phyloP scores from a whole-genome alignment of 2,113 vertebrate species.

The Grallaria varia region DNA sequence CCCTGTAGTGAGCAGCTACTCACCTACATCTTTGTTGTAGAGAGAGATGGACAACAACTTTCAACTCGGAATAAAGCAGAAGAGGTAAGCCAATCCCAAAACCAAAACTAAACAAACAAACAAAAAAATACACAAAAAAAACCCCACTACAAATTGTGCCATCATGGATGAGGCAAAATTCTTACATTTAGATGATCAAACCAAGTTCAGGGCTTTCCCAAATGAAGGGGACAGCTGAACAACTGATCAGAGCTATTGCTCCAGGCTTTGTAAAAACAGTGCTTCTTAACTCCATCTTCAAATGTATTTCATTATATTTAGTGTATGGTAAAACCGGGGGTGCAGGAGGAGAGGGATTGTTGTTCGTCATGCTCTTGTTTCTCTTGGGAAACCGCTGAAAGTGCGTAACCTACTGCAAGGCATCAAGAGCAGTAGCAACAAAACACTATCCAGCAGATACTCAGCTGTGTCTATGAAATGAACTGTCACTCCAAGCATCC shows the following conservation, averaged over 20 bases:
- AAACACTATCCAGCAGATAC: background rate
- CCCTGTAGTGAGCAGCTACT: background rate
- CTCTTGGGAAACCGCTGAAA: background rate
- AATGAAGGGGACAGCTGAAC: background rate
- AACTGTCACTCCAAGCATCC: background rate
- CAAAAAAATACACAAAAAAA: background rate
- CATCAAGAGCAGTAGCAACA: background rate
- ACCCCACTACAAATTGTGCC: background rate
- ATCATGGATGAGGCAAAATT: background rate
- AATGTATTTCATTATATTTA: background rate
- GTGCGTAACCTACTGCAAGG: background rate
- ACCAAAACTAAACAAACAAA: background rate
- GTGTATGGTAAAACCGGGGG: background rate
- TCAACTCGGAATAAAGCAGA: background rate
- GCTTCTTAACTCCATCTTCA: background rate
- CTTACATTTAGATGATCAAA: background rate
- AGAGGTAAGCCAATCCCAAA: background rate
- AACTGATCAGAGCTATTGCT: background rate
- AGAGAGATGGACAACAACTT: background rate
- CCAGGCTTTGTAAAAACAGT: background rate
- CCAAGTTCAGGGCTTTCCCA: background rate
- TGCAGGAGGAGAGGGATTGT: background rate
- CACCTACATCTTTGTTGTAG: background rate
- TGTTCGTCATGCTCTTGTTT: background rate
- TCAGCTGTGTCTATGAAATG: fast-evolving